Base-by-base conservation (phyloP, 2,888 invertebrate species). In the Pyrochroa serraticornis region DNA sequence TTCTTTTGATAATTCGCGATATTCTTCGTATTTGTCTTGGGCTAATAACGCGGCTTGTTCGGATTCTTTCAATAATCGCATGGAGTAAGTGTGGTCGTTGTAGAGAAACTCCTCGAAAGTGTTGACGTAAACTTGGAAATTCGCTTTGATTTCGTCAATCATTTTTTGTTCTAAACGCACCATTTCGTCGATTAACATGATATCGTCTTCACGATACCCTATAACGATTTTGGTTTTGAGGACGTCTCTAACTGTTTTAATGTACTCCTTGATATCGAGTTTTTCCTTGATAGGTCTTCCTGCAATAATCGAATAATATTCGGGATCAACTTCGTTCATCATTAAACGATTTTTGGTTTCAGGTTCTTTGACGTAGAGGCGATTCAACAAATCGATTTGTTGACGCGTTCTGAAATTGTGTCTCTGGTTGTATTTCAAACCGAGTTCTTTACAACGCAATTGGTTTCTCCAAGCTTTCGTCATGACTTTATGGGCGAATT, bases 241-340 rank as follows among this genome's bases (percentile, higher is more conserved):
- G 68, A 81, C 66, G n/a, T 76, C 74, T 35, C 79, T 68, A 64
- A 75, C 72, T 77, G 71, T 79, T 66, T 63, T 73, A 66, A 87
- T 73, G 69, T 89, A 89, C 6, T 83, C 80, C 62, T 82, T 80
- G 44, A 84, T 80, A 58, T 84, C 85, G 62, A 87, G 83, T 63
- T 82, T 83, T 65, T 83, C 82, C 45, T 82, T 79, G 22, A 86
- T 79, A 0, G 86, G 84, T 32, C 87, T 81, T 6, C 87, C 87
- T 74, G 84, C 83, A 33, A 87, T 81, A 35, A 85, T 83, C 1
- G 82, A 82, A 71, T 86, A 88, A 74, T 87, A 88, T 61, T 85
- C 82, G 0, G 87, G 85, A 72, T 88, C 87, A 35, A 88, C 81
- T 75, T 88, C 87, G 9, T 85, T 80, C 44, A 88, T 84, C 1